Percentiles rank a stretch among this genome's conserved stretches.
phyloP scores from a whole-genome alignment of 2,888 invertebrate genomes.

The Melitaea athalia region DNA sequence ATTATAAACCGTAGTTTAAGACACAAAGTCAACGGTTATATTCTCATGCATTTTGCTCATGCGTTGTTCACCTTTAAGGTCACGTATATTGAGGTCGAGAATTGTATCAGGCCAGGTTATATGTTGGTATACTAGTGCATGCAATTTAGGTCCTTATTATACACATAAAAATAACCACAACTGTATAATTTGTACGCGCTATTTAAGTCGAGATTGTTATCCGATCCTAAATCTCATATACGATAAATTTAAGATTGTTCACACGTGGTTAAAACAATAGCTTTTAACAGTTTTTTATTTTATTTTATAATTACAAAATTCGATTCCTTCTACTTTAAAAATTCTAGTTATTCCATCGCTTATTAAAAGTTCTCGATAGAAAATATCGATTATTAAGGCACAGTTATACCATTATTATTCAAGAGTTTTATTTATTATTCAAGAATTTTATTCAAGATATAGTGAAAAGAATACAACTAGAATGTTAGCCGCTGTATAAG shows the following conservation, averaged over 20 bases:
- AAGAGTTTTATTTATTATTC: too few species aligned
- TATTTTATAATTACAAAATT: not conserved
- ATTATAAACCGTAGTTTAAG: constrained; percentile 19
- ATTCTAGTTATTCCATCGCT: not conserved
- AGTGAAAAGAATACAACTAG: too few species aligned
- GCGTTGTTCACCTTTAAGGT: constrained; percentile 41
- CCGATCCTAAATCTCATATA: constrained; percentile 11
- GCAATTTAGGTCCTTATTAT: constrained; percentile 17
- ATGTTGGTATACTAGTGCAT: not conserved
- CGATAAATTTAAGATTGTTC: constrained; percentile 1
- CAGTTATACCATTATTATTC: too few species aligned
- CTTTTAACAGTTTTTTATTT: not conserved
- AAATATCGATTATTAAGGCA: too few species aligned
- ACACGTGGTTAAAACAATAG: not conserved
- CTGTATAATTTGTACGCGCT: not conserved
- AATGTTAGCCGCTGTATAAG: too few species aligned
- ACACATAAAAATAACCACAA: not conserved
- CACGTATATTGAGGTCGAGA: constrained; percentile 39
- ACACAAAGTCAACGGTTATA: constrained; percentile 33
- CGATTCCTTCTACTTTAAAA: not conserved
- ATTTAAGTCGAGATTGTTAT: constrained; percentile 3
- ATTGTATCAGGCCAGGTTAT: constrained; percentile 28
- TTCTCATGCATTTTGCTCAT: constrained; percentile 36
- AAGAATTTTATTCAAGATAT: too few species aligned
- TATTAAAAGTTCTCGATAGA: not conserved